Evolutionary conservation across 2,113 vertebrate species (phyloP).

Genomic region (Saguinus imperator): DNA sequence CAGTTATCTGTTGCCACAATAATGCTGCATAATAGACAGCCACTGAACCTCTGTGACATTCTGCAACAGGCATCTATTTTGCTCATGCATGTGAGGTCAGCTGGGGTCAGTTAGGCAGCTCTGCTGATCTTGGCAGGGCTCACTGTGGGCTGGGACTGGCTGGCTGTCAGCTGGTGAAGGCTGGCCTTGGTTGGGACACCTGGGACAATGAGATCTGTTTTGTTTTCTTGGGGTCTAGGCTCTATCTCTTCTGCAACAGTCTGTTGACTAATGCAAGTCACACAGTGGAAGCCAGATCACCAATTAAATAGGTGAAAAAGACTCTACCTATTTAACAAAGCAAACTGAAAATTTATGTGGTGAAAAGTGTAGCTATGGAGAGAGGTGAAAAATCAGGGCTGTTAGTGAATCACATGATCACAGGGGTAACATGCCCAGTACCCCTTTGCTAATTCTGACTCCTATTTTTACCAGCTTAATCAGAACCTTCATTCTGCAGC

Average conservation of each 20-base stretch:
- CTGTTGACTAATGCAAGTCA: not conserved
- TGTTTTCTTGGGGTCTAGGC: not conserved
- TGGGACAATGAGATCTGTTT: not conserved
- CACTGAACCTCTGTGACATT: not conserved
- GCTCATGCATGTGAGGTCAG: not conserved
- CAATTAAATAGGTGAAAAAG: not conserved
- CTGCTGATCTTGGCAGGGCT: not conserved
- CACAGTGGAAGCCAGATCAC: not conserved
- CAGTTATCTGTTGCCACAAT: not conserved
- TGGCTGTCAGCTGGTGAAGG: not conserved
- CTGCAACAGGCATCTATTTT: not conserved
- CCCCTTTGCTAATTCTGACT: not conserved
- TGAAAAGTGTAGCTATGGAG: not conserved
- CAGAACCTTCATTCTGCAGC: not conserved
- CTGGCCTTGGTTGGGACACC: not conserved
- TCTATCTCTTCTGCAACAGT: not conserved
- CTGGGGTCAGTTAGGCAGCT: not conserved
- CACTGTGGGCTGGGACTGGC: not conserved
- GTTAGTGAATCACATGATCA: not conserved
- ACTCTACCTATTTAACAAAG: not conserved
- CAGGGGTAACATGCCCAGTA: no score
- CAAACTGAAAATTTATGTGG: not conserved
- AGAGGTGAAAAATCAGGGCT: not conserved
- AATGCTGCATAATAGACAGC: not conserved
- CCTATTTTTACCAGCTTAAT: not conserved